Conservation (phyloP, 2,797 vertebrate genomes). For the Syngnathus acus region DNA sequence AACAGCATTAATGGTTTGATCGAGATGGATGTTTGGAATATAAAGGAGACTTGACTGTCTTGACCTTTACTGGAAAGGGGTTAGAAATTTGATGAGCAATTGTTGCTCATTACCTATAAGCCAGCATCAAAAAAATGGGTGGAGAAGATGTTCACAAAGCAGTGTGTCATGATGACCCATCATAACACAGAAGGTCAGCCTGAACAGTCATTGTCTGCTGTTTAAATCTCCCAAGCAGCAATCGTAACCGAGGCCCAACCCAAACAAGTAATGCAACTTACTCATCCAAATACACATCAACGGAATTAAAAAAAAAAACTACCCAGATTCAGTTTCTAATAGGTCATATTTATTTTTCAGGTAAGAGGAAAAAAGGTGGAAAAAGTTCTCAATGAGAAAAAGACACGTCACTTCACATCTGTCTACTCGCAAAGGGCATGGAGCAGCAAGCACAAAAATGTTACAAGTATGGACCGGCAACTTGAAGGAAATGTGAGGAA, state of each 20-base stretch:
- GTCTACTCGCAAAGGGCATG: conserved; percentile 1
- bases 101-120: background rate
- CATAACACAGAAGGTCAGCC: background rate
- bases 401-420: background rate
- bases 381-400: background rate
- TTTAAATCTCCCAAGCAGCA: background rate
- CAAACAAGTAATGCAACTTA: background rate
- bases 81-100: background rate
- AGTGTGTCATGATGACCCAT: conserved; percentile 3
- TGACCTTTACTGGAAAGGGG: background rate
- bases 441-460: background rate
- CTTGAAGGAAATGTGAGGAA: background rate
- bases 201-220: background rate
- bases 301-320: too few relatives aligned
- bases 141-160: background rate
- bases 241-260: background rate
- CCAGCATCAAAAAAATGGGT: background rate
- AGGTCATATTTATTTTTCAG: background rate
- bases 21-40: background rate
- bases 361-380: background rate
- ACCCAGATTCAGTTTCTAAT: background rate
- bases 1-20: background rate
- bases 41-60: background rate
- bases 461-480: background rate
- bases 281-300: background rate